Percentiles rank a stretch among this genome's conserved stretches.
Conservation (phyloP, 2,888 invertebrate species). For the Trichopria drosophilae region DNA sequence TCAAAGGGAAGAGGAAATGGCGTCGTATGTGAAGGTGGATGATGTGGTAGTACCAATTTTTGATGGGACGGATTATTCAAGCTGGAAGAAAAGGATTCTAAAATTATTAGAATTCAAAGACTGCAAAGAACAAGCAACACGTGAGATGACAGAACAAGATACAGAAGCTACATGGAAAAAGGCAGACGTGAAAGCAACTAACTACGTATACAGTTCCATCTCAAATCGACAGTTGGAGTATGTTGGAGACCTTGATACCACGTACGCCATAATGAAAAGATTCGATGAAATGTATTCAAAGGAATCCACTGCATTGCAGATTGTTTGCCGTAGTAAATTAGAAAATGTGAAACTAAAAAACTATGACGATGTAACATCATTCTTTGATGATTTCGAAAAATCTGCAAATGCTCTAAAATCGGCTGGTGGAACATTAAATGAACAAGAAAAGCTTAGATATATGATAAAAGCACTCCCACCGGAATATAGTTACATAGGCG, state of each 20-base stretch:
- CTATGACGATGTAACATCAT: constrained; percentile 25
- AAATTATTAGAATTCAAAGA: constrained; percentile 26
- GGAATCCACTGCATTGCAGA: constrained; percentile 34
- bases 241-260: too few relatives aligned
- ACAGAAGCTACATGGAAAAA: constrained; percentile 13
- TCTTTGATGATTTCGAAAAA: constrained; percentile 39
- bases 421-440: constrained; percentile 30
- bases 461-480: constrained; percentile 38
- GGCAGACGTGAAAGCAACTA: constrained; percentile 20
- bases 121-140: constrained; percentile 15
- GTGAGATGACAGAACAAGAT: constrained; percentile 16
- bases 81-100: constrained; percentile 30
- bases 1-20: too few relatives aligned
- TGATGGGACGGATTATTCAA: constrained; percentile 29
- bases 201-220: constrained; percentile 11
- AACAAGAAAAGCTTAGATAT: too few relatives aligned
- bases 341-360: too few relatives aligned
- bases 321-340: constrained; percentile 27
- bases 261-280: too few relatives aligned
- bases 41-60: constrained; percentile 30
- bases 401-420: constrained; percentile 35
- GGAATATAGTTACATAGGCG: constrained; percentile 37
- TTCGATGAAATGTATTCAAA: constrained; percentile 34
- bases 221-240: too few relatives aligned
- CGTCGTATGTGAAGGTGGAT: constrained; percentile 23